Percentiles rank a stretch among this genome's conserved stretches.
phyloP scores from a whole-genome alignment of 2,113 vertebrate genomes.

The Thryonomys swinderianus region DNA sequence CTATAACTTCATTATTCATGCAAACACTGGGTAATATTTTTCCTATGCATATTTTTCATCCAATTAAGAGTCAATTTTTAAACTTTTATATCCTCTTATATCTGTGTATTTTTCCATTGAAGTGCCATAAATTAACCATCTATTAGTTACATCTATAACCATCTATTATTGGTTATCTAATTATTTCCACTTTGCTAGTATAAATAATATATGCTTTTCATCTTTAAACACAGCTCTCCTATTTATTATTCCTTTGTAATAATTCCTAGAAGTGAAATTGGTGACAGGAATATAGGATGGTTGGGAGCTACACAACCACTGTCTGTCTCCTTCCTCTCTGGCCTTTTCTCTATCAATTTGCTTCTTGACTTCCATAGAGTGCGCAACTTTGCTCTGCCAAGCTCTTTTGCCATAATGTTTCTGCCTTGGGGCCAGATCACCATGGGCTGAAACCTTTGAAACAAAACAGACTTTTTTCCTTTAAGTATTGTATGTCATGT shows the following conservation, averaged over 20 bases:
- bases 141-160: no score
- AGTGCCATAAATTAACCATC: not conserved
- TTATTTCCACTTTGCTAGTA: slow-evolving; percentile 17
- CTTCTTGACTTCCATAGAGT: not conserved
- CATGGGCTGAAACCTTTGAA: not conserved
- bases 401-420: not conserved
- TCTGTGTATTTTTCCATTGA: not conserved
- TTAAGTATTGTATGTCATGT: not conserved
- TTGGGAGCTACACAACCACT: no score
- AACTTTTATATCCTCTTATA: not conserved
- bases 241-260: slow-evolving; percentile 53
- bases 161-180: slow-evolving; percentile 16
- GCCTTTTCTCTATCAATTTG: not conserved
- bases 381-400: not conserved
- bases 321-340: not conserved
- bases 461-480: not conserved
- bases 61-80: not conserved
- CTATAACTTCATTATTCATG: not conserved
- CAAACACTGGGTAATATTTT: not conserved
- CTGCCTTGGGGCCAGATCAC: not conserved
- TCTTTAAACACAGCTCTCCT: slow-evolving; percentile 20
- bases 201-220: not conserved
- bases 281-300: not conserved
- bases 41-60: not conserved
- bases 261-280: slow-evolving; percentile 47